A percentile compares a stretch with the other conserved stretches of the same genome.
Conservation (phyloP, 2,888 invertebrate species). For the Spisula solida region DNA sequence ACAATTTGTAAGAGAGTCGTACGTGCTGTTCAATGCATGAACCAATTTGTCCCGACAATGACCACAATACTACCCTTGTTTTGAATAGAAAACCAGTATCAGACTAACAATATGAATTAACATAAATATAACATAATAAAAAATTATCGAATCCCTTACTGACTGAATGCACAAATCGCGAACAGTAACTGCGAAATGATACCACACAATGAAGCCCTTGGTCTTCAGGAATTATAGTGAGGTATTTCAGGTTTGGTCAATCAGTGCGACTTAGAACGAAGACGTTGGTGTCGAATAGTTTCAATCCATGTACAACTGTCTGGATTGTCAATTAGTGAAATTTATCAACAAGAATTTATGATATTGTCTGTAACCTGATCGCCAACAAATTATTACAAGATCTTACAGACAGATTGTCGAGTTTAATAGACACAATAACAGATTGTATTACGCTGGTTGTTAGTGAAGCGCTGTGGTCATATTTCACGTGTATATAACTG, state of each 20-base stretch:
- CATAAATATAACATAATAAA: too few species aligned
- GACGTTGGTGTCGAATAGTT: conserved; percentile 38
- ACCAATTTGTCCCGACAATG: too few species aligned
- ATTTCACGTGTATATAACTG: neutral
- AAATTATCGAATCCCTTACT: too few species aligned
- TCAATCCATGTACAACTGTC: conserved; percentile 32
- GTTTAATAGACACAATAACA: neutral
- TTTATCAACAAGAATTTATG: conserved; percentile 49
- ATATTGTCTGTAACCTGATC: conserved; percentile 33
- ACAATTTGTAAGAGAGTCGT: too few species aligned
- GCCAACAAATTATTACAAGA: neutral
- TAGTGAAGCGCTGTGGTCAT: neutral
- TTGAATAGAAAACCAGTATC: too few species aligned
- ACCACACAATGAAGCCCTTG: too few species aligned
- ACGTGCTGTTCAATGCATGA: too few species aligned
- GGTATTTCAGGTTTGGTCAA: neutral
- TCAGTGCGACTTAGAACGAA: neutral
- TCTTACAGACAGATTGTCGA: neutral
- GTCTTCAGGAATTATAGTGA: too few species aligned
- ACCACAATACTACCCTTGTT: too few species aligned
- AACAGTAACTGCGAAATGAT: too few species aligned
- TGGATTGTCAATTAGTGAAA: conserved; percentile 37
- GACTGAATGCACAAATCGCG: too few species aligned
- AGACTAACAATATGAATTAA: too few species aligned
- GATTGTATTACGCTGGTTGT: neutral